Base-by-base conservation (phyloP, 2,797 vertebrate species). In the Muscicapa striata region DNA sequence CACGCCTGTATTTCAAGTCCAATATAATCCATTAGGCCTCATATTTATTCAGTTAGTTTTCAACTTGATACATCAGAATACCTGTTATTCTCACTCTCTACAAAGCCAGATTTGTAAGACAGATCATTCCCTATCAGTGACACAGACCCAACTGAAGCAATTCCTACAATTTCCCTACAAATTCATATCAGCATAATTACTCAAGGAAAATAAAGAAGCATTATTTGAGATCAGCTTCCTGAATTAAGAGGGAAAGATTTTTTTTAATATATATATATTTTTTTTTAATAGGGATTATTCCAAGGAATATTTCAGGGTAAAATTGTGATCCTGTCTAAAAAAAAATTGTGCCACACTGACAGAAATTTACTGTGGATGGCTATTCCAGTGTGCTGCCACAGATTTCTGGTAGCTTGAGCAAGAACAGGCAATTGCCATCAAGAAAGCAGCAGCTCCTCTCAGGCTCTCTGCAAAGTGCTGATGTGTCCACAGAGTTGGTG, bases 401-500 rank as follows among this genome's bases (percentile, higher is more conserved):
- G 61, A 45, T 80, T 94, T 87, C 64, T 74, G 63, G 74, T 91
- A 93, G 58, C 70, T 90, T 9, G 14, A 15, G 48, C 30, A 23
- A 81, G 62, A 80, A 48, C 69, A 74, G 26, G 55, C 41, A 68
- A 66, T 34, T 93, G 79, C 88, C 92, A 32, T 72, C 81, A 94
- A 74, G 90, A 93, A 96, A 95, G 80, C 77, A 87, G 51, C 84
- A 94, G 43, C 79, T 96, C 86, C 78, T 95, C 94, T 94, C 67
- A 96, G 93, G 94, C 84, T 83, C 82, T 93, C 84, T 87, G 89
- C 87, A 96, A 97, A 97, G 94, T 91, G 95, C 97, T 98, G 96
- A 96, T 91, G 93, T 97, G 93, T 96, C 97, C 96, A 96, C n/a
- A 68, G 96, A 92, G 89, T 96, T 57, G 24, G 86, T 2, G 87